These are phyloP conservation scores for Orientallactaga sibirica DNA, from an alignment of 2,797 vertebrate species.

Conservation along the genomic window DNA sequence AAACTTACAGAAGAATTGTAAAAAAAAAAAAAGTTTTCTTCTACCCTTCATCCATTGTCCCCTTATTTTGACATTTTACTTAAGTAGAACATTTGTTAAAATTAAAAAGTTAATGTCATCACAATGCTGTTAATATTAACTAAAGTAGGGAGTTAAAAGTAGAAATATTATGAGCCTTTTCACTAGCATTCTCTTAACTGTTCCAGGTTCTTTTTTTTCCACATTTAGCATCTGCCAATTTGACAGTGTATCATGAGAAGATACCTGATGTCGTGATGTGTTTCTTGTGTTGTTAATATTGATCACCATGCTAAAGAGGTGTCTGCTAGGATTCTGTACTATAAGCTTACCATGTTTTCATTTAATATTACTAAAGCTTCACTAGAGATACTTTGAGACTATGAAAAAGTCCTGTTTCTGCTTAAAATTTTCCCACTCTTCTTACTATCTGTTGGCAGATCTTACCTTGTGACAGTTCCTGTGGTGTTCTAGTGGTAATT, in stretches of 20 bases:
- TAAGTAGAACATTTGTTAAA: slow-evolving; percentile 57
- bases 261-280: not conserved
- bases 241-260: not conserved
- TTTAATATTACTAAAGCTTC: slow-evolving; percentile 65
- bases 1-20: slow-evolving; percentile 62
- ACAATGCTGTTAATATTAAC: slow-evolving; percentile 45
- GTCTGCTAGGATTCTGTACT: slow-evolving; percentile 62
- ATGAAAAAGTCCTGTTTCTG: slow-evolving; percentile 76
- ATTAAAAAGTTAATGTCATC: slow-evolving; percentile 63
- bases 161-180: slow-evolving; percentile 63
- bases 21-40: slow-evolving; percentile 62
- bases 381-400: slow-evolving; percentile 71
- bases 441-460: slow-evolving; percentile 55
- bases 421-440: slow-evolving; percentile 53
- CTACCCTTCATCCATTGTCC: not conserved
- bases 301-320: slow-evolving; percentile 23
- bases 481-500: slow-evolving; percentile 59
- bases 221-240: not conserved
- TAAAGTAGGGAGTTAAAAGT: slow-evolving; percentile 62
- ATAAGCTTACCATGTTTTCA: slow-evolving; percentile 49
- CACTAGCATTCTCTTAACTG: slow-evolving; percentile 15
- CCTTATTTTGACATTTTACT: slow-evolving; percentile 57
- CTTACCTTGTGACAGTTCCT: slow-evolving; percentile 64
- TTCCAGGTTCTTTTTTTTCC: not conserved
- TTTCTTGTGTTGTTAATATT: slow-evolving; percentile 43